These are phyloP conservation scores for Quadroppia sp. DNA, from an alignment of 2,888 invertebrate species.

Conservation along the genomic window DNA sequence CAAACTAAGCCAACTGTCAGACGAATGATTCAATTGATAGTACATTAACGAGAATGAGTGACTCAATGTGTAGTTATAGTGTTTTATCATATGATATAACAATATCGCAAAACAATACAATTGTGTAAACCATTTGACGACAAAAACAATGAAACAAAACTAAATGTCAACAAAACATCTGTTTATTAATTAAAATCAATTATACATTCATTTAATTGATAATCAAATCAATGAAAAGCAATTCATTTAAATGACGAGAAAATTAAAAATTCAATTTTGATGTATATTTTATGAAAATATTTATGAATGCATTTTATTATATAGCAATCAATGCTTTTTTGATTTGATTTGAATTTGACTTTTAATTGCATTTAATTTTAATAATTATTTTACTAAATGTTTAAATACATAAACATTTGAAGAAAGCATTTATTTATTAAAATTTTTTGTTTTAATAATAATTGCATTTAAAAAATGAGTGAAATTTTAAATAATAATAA, in stretches of 20 bases:
- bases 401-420: background rate
- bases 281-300: background rate
- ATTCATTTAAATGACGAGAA: background rate
- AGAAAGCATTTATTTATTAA: too few relatives aligned
- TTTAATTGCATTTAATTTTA: background rate
- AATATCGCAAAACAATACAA: too few relatives aligned
- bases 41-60: too few relatives aligned
- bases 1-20: too few relatives aligned
- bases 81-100: too few relatives aligned
- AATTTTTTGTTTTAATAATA: background rate
- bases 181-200: conserved; percentile 1
- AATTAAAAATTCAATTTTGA: background rate
- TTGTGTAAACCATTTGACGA: background rate
- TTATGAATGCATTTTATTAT: background rate
- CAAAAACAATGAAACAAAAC: background rate
- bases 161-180: conserved; percentile 22
- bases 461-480: background rate
- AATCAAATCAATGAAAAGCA: too few relatives aligned
- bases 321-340: background rate
- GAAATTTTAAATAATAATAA: background rate
- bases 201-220: background rate
- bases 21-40: too few relatives aligned
- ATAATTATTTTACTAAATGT: background rate
- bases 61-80: too few relatives aligned
- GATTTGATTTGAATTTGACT: background rate